phyloP scores from a whole-genome alignment of 2,797 vertebrate genomes.

The Lycodopsis pacificus region DNA sequence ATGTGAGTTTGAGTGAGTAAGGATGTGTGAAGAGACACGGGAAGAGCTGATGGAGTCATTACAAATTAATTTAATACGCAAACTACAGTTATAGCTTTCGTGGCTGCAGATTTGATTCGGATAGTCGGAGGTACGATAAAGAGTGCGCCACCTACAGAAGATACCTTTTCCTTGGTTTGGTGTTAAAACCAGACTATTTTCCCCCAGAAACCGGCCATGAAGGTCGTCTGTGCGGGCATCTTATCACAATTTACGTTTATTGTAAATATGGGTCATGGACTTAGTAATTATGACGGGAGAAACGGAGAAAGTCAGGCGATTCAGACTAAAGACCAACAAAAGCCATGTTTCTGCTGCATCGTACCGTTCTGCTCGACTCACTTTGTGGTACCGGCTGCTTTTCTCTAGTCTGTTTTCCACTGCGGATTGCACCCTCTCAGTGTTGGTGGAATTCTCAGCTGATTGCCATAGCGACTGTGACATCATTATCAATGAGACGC shows the following conservation, averaged over 20 bases:
- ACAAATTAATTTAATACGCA: neutral
- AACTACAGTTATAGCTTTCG: neutral
- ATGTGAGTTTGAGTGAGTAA: slow-evolving; percentile 23
- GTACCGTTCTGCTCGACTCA: no score
- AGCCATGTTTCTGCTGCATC: no score
- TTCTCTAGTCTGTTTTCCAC: no score
- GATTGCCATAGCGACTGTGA: no score
- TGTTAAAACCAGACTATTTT: slow-evolving; percentile 9
- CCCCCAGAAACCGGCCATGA: neutral
- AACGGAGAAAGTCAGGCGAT: neutral
- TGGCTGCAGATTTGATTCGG: slow-evolving; percentile 24
- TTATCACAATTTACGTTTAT: neutral
- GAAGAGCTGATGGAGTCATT: slow-evolving; percentile 1
- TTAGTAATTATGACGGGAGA: neutral
- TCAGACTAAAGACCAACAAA: neutral
- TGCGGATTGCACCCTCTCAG: no score
- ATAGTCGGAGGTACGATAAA: slow-evolving; percentile 13
- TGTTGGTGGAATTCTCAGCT: no score
- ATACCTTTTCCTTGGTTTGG: neutral
- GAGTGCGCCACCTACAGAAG: neutral
- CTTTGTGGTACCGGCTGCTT: no score
- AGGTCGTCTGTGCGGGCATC: neutral
- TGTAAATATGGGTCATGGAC: neutral
- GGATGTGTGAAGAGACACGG: slow-evolving; percentile 5
- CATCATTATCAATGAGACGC: no score